Conservation (phyloP, 2,113 vertebrate genomes). For the Benitochromis conjunctus region DNA sequence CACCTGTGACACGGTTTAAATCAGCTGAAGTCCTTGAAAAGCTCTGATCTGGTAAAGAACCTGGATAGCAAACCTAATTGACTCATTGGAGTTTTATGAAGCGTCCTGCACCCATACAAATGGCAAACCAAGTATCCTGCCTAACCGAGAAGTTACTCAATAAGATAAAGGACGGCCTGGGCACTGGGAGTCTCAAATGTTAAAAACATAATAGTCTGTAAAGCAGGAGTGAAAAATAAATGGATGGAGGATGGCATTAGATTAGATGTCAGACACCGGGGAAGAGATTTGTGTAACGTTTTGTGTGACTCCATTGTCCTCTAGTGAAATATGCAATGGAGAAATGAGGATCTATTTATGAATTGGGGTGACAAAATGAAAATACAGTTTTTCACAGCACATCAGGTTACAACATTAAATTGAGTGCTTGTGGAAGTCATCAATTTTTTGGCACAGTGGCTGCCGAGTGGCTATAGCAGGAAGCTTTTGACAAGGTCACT, state of each 20-base stretch:
- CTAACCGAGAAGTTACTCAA: slow-evolving; percentile 23
- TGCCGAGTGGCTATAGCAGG: slow-evolving; percentile 5
- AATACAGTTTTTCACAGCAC: slow-evolving; percentile 14
- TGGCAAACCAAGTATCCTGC: slow-evolving; percentile 24
- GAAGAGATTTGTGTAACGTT: slow-evolving; percentile 54
- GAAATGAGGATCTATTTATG: slow-evolving; percentile 31
- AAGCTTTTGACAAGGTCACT: slow-evolving; percentile 17
- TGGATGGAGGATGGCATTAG: slow-evolving; percentile 43
- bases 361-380: slow-evolving; percentile 1
- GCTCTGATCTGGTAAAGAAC: neutral
- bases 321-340: slow-evolving; percentile 24
- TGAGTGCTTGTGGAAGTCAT: slow-evolving; percentile 12
- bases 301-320: slow-evolving; percentile 58
- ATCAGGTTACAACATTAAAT: slow-evolving; percentile 11
- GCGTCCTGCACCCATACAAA: slow-evolving; percentile 17
- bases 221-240: slow-evolving; percentile 60
- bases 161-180: slow-evolving; percentile 19
- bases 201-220: slow-evolving; percentile 62
- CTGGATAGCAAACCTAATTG: slow-evolving; percentile 31
- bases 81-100: slow-evolving; percentile 46
- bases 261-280: slow-evolving; percentile 53
- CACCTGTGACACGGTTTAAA: neutral
- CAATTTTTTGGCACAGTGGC: neutral
- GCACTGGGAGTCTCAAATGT: slow-evolving; percentile 21
- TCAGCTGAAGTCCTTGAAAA: neutral